Percentiles rank a stretch among this genome's conserved stretches.
Conservation (phyloP, 2,797 vertebrate species). For the Miichthys miiuy region DNA sequence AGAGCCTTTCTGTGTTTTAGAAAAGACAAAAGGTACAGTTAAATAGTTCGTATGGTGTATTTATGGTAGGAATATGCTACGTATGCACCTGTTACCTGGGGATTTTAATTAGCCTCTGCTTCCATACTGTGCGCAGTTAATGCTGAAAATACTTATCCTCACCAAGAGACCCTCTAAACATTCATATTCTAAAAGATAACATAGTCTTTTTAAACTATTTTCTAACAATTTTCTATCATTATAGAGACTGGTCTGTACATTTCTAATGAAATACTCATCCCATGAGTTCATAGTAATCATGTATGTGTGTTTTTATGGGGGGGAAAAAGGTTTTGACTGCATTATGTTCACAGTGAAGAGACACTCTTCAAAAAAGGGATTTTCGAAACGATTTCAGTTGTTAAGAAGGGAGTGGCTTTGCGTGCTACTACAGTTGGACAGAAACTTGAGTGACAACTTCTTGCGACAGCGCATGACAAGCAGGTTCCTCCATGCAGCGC, state of each 20-base stretch:
- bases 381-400: conserved; percentile 45
- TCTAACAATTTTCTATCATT: neutral
- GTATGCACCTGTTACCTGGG: conserved; percentile 67
- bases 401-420: conserved; percentile 80
- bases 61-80: neutral
- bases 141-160: neutral
- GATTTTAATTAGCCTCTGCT: conserved; percentile 15
- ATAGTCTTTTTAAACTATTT: neutral
- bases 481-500: conserved; percentile 80
- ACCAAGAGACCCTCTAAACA: too few relatives aligned
- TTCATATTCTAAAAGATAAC: neutral
- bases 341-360: conserved; percentile 2
- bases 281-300: neutral
- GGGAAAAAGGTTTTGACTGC: neutral
- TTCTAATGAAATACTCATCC: neutral
- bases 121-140: neutral
- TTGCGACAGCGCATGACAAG: conserved; percentile 87
- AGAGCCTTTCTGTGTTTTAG: neutral
- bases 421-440: conserved; percentile 68
- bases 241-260: neutral
- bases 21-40: neutral
- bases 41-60: neutral
- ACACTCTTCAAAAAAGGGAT: neutral
- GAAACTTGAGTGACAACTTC: conserved; percentile 88
- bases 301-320: neutral